phyloP scores from a whole-genome alignment of 2,797 vertebrate genomes.

The Gambusia yucatana region DNA sequence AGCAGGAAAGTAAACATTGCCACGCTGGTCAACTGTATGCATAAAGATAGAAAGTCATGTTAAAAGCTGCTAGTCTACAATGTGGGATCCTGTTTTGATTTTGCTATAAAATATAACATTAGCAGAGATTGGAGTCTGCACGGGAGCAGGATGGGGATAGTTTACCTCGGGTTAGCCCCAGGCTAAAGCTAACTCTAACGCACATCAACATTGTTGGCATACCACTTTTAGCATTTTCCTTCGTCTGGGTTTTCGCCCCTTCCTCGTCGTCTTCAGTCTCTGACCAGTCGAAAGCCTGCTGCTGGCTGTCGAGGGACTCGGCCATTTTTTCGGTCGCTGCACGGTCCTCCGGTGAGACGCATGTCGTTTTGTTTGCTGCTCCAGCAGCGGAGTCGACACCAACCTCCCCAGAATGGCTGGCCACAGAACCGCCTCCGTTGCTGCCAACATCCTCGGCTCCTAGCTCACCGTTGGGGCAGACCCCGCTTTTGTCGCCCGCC shows the following conservation, averaged over 20 bases:
- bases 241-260: constrained; percentile 11
- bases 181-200: constrained; percentile 61
- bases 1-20: not conserved
- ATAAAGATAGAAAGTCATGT: not conserved
- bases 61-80: not conserved
- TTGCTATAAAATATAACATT: constrained; percentile 13
- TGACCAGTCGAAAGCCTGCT: constrained; percentile 61
- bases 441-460: constrained; percentile 8
- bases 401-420: constrained; percentile 58
- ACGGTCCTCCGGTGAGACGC: constrained; percentile 51
- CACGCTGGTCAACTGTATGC: not conserved
- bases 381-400: constrained; percentile 55
- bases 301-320: constrained; percentile 43
- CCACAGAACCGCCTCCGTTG: constrained; percentile 31
- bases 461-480: constrained; percentile 21
- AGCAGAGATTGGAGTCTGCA: constrained; percentile 23
- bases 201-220: constrained; percentile 59
- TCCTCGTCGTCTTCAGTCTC: constrained; percentile 62
- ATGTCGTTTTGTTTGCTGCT: constrained; percentile 61
- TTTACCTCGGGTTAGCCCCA: constrained; percentile 39
- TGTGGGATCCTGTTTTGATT: not conserved
- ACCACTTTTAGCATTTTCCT: constrained; percentile 60
- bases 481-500: constrained; percentile 1
- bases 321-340: constrained; percentile 52
- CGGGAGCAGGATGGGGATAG: constrained; percentile 19